Evolutionary conservation across 2,888 invertebrate genomes (phyloP).

Genomic region (Plemyria rubiginata): DNA sequence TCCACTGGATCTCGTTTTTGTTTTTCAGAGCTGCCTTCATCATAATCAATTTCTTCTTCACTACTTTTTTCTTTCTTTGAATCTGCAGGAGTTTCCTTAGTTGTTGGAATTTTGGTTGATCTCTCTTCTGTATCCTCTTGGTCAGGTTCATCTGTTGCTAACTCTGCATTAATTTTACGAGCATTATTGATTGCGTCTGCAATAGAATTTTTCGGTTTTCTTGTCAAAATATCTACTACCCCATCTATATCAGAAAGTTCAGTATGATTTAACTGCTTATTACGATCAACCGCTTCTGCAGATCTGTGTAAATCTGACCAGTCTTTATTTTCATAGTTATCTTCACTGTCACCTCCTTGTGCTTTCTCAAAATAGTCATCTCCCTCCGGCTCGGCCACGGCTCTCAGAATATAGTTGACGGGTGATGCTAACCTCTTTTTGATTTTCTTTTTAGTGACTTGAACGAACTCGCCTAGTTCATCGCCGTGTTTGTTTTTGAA

Average conservation of each 20-base stretch:
- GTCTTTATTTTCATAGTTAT: slow-evolving; percentile 73
- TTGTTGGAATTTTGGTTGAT: slow-evolving; percentile 28
- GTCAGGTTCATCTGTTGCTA: slow-evolving; percentile 15
- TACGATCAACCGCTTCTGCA: slow-evolving; percentile 40
- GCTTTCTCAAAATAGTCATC: slow-evolving; percentile 70
- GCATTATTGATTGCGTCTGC: slow-evolving; percentile 45
- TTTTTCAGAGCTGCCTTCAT: slow-evolving; percentile 54
- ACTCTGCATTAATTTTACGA: slow-evolving; percentile 26
- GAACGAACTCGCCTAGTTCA: slow-evolving; percentile 69
- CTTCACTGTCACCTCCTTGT: slow-evolving; percentile 64
- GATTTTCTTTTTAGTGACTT: slow-evolving; percentile 60
- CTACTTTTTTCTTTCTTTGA: slow-evolving; percentile 28
- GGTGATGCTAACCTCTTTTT: slow-evolving; percentile 75
- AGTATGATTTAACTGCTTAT: slow-evolving; percentile 49
- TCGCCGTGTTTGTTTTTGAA: slow-evolving; percentile 76
- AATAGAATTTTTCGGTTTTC: slow-evolving; percentile 46
- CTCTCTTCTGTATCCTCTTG: slow-evolving; percentile 30
- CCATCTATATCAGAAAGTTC: slow-evolving; percentile 69
- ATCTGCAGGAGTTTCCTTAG: slow-evolving; percentile 30
- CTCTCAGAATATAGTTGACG: slow-evolving; percentile 63
- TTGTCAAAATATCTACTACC: slow-evolving; percentile 68
- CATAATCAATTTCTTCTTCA: slow-evolving; percentile 49
- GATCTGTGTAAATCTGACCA: slow-evolving; percentile 68
- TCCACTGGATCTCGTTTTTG: slow-evolving; percentile 47
- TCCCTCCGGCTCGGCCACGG: slow-evolving; percentile 64